Conservation (phyloP, 2,797 vertebrate species). For the Macrochelys suwanniensis region DNA sequence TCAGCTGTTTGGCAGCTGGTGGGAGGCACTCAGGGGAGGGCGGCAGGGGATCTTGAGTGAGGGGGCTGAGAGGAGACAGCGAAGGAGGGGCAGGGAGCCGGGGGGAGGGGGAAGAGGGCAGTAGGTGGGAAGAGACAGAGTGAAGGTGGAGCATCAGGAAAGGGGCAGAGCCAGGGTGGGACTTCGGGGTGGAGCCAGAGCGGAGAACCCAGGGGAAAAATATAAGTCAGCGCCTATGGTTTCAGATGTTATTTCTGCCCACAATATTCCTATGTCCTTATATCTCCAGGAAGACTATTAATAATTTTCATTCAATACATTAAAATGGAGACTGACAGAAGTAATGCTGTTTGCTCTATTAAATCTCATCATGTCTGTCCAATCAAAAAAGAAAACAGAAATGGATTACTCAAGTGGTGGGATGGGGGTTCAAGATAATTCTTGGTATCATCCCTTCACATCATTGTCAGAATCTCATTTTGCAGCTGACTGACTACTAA, state of each 20-base stretch:
- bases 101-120: too few species aligned
- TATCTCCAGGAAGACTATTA: not conserved
- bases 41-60: too few species aligned
- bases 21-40: too few species aligned
- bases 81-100: too few species aligned
- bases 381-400: not conserved
- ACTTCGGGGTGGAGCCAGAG: too few species aligned
- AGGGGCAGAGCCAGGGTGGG: too few species aligned
- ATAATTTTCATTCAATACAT: not conserved
- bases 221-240: not conserved
- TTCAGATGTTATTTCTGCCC: not conserved
- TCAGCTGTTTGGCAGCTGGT: too few species aligned
- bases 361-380: not conserved
- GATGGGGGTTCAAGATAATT: not conserved
- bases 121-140: too few species aligned
- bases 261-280: constrained; percentile 3
- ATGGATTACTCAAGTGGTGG: not conserved
- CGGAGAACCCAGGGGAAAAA: too few species aligned
- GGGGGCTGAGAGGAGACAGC: too few species aligned
- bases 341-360: not conserved
- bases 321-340: not conserved
- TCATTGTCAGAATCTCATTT: not conserved
- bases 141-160: too few species aligned
- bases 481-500: not conserved
- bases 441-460: not conserved